A percentile compares a stretch with the other conserved stretches of the same genome.
Conservation (phyloP, 2,113 vertebrate genomes). For the Thomomys bottae region DNA sequence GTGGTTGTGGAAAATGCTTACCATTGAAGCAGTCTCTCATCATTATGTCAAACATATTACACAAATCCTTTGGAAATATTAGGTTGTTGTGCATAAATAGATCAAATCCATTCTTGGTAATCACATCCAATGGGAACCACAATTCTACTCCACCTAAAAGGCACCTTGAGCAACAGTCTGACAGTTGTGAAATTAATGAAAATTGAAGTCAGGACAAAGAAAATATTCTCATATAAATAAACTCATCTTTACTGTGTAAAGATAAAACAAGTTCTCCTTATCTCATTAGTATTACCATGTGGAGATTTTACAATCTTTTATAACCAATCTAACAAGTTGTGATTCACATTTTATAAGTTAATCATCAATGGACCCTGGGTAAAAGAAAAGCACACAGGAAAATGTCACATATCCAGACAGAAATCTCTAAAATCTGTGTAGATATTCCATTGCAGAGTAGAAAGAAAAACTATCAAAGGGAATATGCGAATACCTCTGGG, state of each 20-base stretch:
- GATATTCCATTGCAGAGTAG: background rate
- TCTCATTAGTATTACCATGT: background rate
- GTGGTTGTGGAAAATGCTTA: background rate
- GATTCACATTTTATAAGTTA: background rate
- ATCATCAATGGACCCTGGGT: background rate
- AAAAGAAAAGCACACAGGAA: background rate
- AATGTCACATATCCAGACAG: slow-evolving; percentile 11
- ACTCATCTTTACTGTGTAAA: background rate
- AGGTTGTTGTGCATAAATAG: background rate
- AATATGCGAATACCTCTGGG: background rate
- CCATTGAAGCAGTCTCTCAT: background rate
- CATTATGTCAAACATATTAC: background rate
- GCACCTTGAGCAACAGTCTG: background rate
- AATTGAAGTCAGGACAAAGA: background rate
- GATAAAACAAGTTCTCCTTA: background rate
- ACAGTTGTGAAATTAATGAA: background rate
- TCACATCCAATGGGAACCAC: background rate
- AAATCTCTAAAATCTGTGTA: background rate
- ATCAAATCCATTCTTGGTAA: background rate
- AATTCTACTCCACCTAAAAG: background rate
- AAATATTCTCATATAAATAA: background rate
- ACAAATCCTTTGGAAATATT: slow-evolving; percentile 36
- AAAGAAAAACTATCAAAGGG: background rate
- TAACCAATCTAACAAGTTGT: background rate
- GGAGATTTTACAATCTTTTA: background rate